Evolutionary conservation across 2,888 invertebrate genomes (phyloP), one percentile per base, ranked within the genome.

Genomic region (Caenorhabditis macrosperma): DNA sequence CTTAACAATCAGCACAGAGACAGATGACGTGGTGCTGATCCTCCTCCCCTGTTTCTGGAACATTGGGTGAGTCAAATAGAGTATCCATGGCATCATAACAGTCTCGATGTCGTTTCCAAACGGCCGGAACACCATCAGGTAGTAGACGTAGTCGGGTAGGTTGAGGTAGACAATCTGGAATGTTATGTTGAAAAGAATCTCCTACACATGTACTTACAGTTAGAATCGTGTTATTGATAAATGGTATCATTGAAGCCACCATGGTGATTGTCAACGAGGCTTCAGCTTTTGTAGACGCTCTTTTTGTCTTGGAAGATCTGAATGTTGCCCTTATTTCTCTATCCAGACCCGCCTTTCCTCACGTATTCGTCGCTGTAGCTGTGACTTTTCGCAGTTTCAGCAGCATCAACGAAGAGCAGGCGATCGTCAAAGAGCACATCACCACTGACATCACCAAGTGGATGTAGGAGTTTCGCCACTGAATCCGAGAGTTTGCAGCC

Each of bases 61-160:
- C 74, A 74, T 66, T 44, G 74, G 74, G 33, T 64, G 66, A 33
- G 74, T 74, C 7, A 66, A 30, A 28, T 48, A 74, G 5, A 74
- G 59, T n/a, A 74, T 57, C 74, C 66, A 74, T 0, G 74, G 74
- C 26, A 59, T 44, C 22, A 74, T 66, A 28, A 64, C 64, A 9
- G 74, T 54, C 38, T 74, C 64, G 6, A 55, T 44, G 15, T 74
- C 74, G 41, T 66, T 74, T 48, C 74, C 74, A 38, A 74, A 66
- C 20, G 74, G 74, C 2, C 74, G 74, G n/a, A 66, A 33, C 2
- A 74, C 35, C 30, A 66, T 74, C 17, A 74, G 46, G 22, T 66
- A 74, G 50, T 48, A 57, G 10, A 64, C 66, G n/a, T 66, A 48
- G 4, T 66, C 41, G 4, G 64, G 74, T 3, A 57, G 20, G 2